phyloP scores from a whole-genome alignment of 1,140 invertebrate genomes.

The Whitmania pigra region DNA sequence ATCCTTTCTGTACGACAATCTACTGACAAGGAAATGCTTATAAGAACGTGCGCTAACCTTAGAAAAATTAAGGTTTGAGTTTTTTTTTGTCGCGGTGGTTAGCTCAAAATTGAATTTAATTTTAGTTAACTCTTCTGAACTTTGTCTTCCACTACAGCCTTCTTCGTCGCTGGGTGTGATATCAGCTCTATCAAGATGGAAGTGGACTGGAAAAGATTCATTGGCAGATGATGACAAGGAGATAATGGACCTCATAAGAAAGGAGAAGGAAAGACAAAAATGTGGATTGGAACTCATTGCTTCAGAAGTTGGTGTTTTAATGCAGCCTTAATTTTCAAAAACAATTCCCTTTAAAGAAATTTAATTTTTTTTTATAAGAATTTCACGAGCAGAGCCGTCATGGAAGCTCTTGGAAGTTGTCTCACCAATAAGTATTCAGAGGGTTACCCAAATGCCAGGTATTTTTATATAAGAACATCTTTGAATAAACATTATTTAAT shows the following conservation, averaged over 20 bases:
- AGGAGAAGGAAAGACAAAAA: constrained; percentile 74
- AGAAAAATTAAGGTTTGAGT: too few relatives aligned
- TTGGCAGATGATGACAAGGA: constrained; percentile 57
- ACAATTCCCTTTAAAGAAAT: not conserved
- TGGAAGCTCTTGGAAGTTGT: constrained; percentile 80
- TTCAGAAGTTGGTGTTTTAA: constrained; percentile 31
- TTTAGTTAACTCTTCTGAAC: too few relatives aligned
- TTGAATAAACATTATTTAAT: too few relatives aligned
- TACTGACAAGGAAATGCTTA: too few relatives aligned
- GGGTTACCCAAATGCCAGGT: constrained; percentile 46
- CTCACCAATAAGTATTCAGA: constrained; percentile 97
- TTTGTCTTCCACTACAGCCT: too few relatives aligned
- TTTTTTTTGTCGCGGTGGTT: too few relatives aligned
- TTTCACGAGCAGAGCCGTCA: constrained; percentile 80
- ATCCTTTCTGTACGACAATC: too few relatives aligned
- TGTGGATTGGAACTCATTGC: constrained; percentile 63
- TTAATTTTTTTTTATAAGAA: constrained; percentile 48
- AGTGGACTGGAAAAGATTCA: constrained; percentile 34
- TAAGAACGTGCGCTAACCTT: too few relatives aligned
- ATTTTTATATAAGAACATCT: not conserved
- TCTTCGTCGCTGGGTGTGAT: too few relatives aligned
- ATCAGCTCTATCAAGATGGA: not conserved
- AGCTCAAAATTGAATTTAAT: too few relatives aligned
- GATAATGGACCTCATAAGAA: constrained; percentile 64
- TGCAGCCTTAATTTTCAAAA: not conserved